These are phyloP conservation scores for Callocephalon fimbriatum DNA, from an alignment of 2,113 vertebrate genomes.

Conservation along the genomic window DNA sequence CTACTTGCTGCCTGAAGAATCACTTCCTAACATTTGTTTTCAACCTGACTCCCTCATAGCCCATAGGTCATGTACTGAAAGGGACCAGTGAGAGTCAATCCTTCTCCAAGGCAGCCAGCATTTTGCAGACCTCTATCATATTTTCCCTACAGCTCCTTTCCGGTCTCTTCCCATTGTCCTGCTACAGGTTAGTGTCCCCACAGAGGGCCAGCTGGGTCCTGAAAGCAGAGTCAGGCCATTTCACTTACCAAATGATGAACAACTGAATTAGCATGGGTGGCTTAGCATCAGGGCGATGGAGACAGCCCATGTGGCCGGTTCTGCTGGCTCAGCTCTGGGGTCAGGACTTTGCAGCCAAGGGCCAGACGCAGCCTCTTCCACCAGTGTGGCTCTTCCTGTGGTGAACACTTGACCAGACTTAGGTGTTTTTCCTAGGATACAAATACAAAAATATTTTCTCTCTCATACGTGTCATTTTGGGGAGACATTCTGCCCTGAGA, in stretches of 20 bases:
- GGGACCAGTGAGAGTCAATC: not conserved
- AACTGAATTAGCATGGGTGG: not conserved
- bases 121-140: not conserved
- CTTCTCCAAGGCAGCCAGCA: not conserved
- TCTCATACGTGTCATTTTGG: not conserved
- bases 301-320: not conserved
- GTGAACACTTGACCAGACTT: not conserved
- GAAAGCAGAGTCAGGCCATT: not conserved
- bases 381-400: not conserved
- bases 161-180: not conserved
- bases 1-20: not conserved
- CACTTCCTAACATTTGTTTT: not conserved
- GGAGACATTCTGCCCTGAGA: not conserved
- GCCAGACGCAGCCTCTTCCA: not conserved
- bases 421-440: slow-evolving; percentile 37
- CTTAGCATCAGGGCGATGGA: not conserved
- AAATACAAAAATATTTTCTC: slow-evolving; percentile 37
- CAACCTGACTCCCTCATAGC: not conserved
- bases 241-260: not conserved
- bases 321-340: slow-evolving; percentile 1
- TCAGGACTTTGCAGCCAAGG: not conserved
- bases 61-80: not conserved
- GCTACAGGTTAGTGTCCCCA: not conserved
- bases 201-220: not conserved
- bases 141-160: not conserved